Conservation (phyloP, 1,140 invertebrate genomes). For the Cyclargus thomasi region DNA sequence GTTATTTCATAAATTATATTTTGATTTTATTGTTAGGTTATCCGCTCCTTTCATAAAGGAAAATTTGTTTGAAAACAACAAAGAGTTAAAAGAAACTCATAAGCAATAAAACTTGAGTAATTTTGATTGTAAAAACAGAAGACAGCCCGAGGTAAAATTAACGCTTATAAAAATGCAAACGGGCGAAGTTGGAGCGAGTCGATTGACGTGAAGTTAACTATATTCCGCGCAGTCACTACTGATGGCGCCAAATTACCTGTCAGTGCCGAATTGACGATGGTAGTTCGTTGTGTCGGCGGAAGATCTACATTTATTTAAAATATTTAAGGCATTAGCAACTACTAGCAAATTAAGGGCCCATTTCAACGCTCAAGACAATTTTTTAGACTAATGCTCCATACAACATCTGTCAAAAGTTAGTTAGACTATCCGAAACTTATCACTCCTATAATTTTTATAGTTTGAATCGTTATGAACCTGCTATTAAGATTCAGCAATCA, state of each 20-base stretch:
- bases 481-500: too few species aligned
- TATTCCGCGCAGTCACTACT: background rate
- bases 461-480: too few species aligned
- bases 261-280: background rate
- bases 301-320: too few species aligned
- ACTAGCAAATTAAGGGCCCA: too few species aligned
- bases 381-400: too few species aligned
- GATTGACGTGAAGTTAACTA: conserved; percentile 5
- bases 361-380: too few species aligned
- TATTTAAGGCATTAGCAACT: too few species aligned
- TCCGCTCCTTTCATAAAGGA: background rate
- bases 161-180: conserved; percentile 14
- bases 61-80: background rate
- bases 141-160: background rate
- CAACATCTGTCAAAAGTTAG: too few species aligned
- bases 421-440: too few species aligned
- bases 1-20: too few species aligned
- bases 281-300: background rate
- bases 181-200: conserved; percentile 11
- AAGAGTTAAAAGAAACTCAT: background rate
- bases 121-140: background rate
- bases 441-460: too few species aligned
- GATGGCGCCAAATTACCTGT: background rate
- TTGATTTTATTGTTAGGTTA: too few species aligned
- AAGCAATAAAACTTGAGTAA: conserved; percentile 7